These are phyloP conservation scores for Petrocephalus schoutedeni DNA, from an alignment of 2,797 vertebrate genomes.

Conservation along the genomic window DNA sequence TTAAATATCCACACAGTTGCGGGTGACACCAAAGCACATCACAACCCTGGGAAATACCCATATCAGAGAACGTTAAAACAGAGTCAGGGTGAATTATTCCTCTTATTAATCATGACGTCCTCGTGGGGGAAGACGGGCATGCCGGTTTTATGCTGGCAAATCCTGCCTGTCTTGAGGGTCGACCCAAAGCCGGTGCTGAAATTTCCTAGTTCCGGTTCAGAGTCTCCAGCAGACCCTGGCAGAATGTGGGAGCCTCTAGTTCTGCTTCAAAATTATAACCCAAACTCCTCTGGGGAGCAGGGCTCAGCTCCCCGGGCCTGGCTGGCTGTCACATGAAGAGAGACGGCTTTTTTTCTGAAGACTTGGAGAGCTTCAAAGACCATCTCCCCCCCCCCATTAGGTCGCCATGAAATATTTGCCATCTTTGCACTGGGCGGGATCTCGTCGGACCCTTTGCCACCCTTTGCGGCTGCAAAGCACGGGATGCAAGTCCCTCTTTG, in stretches of 20 bases:
- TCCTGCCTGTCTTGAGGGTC: neutral
- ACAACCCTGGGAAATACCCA: neutral
- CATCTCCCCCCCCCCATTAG: neutral
- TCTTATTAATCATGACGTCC: neutral
- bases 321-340: neutral
- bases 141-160: neutral
- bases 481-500: neutral
- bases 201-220: neutral
- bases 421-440: neutral
- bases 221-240: neutral
- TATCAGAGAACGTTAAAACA: neutral
- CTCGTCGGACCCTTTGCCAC: neutral
- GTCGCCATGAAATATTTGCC: neutral
- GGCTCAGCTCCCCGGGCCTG: too few relatives aligned
- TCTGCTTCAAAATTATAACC: slow-evolving; percentile 1
- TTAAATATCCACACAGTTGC: neutral
- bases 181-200: neutral
- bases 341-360: neutral
- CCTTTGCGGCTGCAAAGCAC: neutral
- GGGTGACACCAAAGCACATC: neutral
- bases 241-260: neutral
- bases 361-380: neutral
- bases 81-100: neutral
- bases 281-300: neutral
- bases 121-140: neutral